phyloP scores from a whole-genome alignment of 2,113 vertebrate species.

The Triplophysa tibetana region DNA sequence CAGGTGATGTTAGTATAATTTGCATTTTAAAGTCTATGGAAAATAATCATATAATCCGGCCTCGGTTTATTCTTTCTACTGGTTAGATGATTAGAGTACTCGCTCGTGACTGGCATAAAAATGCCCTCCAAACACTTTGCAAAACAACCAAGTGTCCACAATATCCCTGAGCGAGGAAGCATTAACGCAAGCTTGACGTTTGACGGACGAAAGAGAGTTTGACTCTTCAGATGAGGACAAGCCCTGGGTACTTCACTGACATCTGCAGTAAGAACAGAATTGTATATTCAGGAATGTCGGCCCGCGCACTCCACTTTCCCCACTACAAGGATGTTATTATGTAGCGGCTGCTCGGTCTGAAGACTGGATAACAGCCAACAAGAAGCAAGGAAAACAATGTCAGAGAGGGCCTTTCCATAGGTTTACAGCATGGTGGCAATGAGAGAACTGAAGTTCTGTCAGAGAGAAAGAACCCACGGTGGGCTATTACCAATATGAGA shows the following conservation, averaged over 20 bases:
- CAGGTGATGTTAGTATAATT: background rate
- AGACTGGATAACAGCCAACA: constrained; percentile 53
- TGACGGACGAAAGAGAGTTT: constrained; percentile 37
- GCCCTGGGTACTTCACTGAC: constrained; percentile 51
- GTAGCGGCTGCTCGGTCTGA: constrained; percentile 52
- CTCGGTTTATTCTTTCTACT: background rate
- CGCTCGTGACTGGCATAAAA: background rate
- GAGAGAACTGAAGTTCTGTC: constrained; percentile 17
- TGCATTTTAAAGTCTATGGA: background rate
- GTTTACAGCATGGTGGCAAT: constrained; percentile 43
- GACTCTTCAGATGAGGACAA: constrained; percentile 32
- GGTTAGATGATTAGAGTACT: background rate
- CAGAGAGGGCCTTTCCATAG: constrained; percentile 57
- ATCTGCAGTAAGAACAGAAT: constrained; percentile 57
- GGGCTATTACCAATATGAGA: background rate
- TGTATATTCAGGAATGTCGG: constrained; percentile 64
- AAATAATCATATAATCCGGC: background rate
- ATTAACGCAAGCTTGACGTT: constrained; percentile 39
- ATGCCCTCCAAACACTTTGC: background rate
- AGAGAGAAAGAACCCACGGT: constrained; percentile 12
- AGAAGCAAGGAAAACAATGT: constrained; percentile 59
- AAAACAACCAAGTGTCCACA: background rate
- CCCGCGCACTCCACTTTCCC: constrained; percentile 49
- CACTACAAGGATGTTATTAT: constrained; percentile 64
- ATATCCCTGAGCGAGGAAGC: constrained; percentile 2